phyloP scores from a whole-genome alignment of 2,888 invertebrate genomes.

The Platycnemis pennipes region DNA sequence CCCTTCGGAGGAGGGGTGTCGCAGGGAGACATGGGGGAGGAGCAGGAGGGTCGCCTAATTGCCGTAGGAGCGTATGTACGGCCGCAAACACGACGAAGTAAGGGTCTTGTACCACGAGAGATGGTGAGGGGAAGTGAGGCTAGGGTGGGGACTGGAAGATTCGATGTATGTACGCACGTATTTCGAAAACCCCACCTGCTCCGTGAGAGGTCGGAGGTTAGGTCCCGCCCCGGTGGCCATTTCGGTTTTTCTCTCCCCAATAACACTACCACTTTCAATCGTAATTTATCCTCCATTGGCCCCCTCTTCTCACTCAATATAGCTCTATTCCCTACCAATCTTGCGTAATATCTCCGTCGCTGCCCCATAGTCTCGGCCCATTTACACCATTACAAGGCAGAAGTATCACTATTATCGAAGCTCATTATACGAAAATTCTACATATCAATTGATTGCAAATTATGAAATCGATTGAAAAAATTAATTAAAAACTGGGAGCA shows the following conservation, averaged over 20 bases:
- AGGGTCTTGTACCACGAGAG: conserved; percentile 44
- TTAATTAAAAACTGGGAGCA: too few relatives aligned
- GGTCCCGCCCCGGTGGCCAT: background rate
- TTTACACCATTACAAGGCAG: too few relatives aligned
- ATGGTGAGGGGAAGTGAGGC: background rate
- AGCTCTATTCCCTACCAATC: too few relatives aligned
- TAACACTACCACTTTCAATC: background rate
- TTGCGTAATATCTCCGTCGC: too few relatives aligned
- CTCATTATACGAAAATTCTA: too few relatives aligned
- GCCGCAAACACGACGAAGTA: conserved; percentile 58
- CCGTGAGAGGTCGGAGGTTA: conserved; percentile 44
- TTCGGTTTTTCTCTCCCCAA: background rate
- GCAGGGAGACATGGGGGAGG: background rate
- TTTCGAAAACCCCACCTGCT: conserved; percentile 52
- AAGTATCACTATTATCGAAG: too few relatives aligned
- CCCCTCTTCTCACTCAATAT: background rate
- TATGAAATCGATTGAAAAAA: too few relatives aligned
- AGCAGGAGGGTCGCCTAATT: conserved; percentile 45
- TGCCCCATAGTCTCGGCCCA: too few relatives aligned
- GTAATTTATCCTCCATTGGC: background rate
- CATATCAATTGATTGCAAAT: too few relatives aligned
- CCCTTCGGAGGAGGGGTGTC: background rate
- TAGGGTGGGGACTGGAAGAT: background rate
- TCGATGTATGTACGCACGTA: background rate
- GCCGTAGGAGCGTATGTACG: conserved; percentile 55